Evolutionary conservation across 2,113 vertebrate genomes (phyloP).

Genomic region (Pseudolaguvia tuberculata): DNA sequence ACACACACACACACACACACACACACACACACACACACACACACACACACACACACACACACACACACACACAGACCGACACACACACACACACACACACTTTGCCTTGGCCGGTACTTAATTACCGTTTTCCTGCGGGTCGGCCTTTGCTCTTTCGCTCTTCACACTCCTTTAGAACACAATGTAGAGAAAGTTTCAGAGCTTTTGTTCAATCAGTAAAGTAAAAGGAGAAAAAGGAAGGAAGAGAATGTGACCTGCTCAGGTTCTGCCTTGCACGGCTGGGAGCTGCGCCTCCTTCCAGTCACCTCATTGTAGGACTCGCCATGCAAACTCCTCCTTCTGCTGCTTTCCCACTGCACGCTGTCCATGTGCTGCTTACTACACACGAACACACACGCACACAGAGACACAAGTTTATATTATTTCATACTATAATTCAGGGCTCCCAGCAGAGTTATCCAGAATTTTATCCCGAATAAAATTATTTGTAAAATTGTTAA

Average conservation of each 20-base stretch:
- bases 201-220: not conserved
- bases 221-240: not conserved
- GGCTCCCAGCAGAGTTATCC: no score
- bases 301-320: conserved; percentile 73
- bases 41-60: not conserved
- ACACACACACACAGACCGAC: no score
- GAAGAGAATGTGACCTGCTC: conserved; percentile 64
- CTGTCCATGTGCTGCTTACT: conserved; percentile 60
- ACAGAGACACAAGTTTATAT: not conserved
- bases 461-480: no score
- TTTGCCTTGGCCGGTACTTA: not conserved
- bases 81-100: no score
- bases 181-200: not conserved
- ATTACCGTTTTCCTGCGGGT: conserved; percentile 71
- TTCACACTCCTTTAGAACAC: conserved; percentile 7
- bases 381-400: not conserved
- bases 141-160: conserved; percentile 73
- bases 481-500: no score
- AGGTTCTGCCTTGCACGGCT: conserved; percentile 63
- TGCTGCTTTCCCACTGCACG: conserved; percentile 64
- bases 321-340: conserved; percentile 59
- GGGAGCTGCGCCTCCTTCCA: conserved; percentile 70
- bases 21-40: no score
- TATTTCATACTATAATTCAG: no score
- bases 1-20: no score